Percentiles rank a stretch among this genome's conserved stretches.
These are phyloP conservation scores for Heliothis peltigera DNA, from an alignment of 2,888 invertebrate genomes.

Conservation along the genomic window DNA sequence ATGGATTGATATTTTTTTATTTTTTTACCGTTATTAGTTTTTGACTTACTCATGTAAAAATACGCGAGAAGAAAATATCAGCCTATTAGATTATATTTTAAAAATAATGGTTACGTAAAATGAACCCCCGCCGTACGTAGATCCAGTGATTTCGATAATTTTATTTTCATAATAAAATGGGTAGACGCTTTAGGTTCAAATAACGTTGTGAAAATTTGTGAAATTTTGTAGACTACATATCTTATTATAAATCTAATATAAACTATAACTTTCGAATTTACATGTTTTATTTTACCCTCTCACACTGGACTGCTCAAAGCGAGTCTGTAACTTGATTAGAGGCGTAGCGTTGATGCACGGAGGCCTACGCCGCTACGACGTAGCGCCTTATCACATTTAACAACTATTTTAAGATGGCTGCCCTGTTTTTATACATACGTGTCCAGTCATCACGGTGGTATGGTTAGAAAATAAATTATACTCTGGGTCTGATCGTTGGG, in stretches of 20 bases:
- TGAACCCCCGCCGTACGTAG: slow-evolving; percentile 85
- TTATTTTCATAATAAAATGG: slow-evolving; percentile 90
- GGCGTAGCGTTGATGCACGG: slow-evolving; percentile 2
- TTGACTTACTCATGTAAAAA: slow-evolving; percentile 87
- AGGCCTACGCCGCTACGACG: slow-evolving; percentile 44
- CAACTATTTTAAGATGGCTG: neutral
- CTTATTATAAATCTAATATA: slow-evolving; percentile 90
- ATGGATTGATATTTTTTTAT: slow-evolving; percentile 89
- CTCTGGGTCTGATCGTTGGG: no score
- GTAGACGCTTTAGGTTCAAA: slow-evolving; percentile 90
- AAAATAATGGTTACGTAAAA: slow-evolving; percentile 88
- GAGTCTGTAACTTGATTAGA: neutral
- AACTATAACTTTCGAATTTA: slow-evolving; percentile 88
- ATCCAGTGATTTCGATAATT: slow-evolving; percentile 88
- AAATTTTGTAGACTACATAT: slow-evolving; percentile 90
- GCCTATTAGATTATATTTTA: slow-evolving; percentile 90
- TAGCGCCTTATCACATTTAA: slow-evolving; percentile 13
- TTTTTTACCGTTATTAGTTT: slow-evolving; percentile 90
- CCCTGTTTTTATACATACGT: neutral
- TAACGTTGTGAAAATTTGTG: slow-evolving; percentile 90
- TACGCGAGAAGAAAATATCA: slow-evolving; percentile 85
- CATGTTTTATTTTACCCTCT: slow-evolving; percentile 79
- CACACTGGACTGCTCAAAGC: no score
- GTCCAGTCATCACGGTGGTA: neutral
- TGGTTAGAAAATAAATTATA: no score